A percentile compares a stretch with the other conserved stretches of the same genome.
These are phyloP conservation scores for Notodonta dromedarius DNA, from an alignment of 2,888 invertebrate species.

Conservation along the genomic window DNA sequence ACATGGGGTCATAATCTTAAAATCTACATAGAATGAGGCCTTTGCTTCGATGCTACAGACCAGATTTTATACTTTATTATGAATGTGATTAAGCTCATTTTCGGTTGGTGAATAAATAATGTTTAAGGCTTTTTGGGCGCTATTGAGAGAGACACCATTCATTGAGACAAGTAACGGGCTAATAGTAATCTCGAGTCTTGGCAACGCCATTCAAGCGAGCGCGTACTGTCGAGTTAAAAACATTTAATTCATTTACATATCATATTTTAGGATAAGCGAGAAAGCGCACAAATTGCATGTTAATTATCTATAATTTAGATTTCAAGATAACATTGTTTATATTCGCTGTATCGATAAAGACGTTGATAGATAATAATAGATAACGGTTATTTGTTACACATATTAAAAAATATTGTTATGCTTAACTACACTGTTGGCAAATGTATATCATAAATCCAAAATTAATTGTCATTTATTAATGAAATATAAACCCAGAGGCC, in stretches of 20 bases:
- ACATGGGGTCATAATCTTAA: conserved; percentile 55
- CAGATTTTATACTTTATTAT: conserved; percentile 46
- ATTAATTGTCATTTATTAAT: conserved; percentile 26
- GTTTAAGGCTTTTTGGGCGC: conserved; percentile 63
- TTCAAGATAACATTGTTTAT: conserved; percentile 6
- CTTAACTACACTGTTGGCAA: conserved; percentile 17
- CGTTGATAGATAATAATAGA: conserved; percentile 3
- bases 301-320: too few relatives aligned
- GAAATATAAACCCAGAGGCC: conserved; percentile 28
- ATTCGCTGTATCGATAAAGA: background rate
- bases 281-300: too few relatives aligned
- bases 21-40: conserved; percentile 52
- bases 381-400: conserved; percentile 10
- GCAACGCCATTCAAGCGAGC: conserved; percentile 75
- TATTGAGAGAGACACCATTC: conserved; percentile 72
- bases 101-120: conserved; percentile 41
- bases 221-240: conserved; percentile 59
- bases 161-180: conserved; percentile 82
- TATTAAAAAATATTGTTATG: conserved; percentile 12
- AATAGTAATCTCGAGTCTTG: conserved; percentile 77
- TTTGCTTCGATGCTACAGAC: conserved; percentile 24
- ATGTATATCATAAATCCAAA: conserved; percentile 11
- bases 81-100: conserved; percentile 44
- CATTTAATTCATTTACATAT: background rate
- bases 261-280: too few relatives aligned